Conservation (phyloP, 2,888 invertebrate genomes). For the Scaptomyza polygonia region DNA sequence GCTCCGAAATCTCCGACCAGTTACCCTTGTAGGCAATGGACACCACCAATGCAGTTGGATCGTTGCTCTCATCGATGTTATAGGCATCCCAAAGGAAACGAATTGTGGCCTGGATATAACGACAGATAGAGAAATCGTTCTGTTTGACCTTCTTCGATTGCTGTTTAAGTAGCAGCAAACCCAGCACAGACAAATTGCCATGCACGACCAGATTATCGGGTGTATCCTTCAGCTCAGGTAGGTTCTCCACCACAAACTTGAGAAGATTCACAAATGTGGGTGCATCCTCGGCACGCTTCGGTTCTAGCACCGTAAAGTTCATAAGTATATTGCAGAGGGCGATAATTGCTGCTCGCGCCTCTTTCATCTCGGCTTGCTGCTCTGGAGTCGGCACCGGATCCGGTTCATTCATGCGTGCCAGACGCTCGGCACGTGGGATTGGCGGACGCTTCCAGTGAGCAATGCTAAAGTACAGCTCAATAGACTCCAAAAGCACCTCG, state of each 20-base stretch:
- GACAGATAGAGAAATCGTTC: conserved; percentile 94
- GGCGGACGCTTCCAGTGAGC: conserved; percentile 93
- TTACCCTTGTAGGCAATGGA: conserved; percentile 93
- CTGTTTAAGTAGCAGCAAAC: conserved; percentile 92
- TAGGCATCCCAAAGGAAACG: conserved; percentile 97
- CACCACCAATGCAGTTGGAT: conserved; percentile 92
- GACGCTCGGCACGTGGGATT: conserved; percentile 91
- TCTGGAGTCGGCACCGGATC: conserved; percentile 90
- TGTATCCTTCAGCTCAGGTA: conserved; percentile 92
- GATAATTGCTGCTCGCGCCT: conserved; percentile 93
- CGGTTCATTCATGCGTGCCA: conserved; percentile 90
- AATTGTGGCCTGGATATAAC: conserved; percentile 94
- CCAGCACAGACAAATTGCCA: conserved; percentile 93
- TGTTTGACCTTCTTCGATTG: conserved; percentile 93
- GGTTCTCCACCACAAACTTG: conserved; percentile 93
- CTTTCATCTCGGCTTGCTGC: conserved; percentile 92
- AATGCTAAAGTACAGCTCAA: conserved; percentile 94
- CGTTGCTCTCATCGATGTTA: conserved; percentile 94
- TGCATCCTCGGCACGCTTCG: conserved; percentile 92
- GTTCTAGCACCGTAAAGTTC: conserved; percentile 95
- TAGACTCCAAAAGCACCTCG: conserved; percentile 91
- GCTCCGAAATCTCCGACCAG: conserved; percentile 95
- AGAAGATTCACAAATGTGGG: conserved; percentile 91
- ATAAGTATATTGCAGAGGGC: conserved; percentile 96
- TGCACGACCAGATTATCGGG: conserved; percentile 93